Base-by-base conservation (phyloP, 2,113 vertebrate genomes). In the Eolophus roseicapilla region DNA sequence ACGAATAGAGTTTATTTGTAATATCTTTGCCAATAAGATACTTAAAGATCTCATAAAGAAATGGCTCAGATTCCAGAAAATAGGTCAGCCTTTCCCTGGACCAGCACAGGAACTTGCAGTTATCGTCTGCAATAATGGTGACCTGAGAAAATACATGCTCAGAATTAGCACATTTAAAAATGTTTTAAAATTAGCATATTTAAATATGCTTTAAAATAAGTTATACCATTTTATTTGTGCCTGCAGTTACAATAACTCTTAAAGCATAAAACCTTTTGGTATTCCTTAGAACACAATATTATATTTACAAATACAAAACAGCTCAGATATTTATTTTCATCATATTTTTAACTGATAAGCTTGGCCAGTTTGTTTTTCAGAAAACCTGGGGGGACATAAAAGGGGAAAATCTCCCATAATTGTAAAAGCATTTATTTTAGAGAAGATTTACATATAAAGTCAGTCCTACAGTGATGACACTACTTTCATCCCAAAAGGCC, bases 21-120 rank as follows among this genome's bases (percentile, higher is more conserved):
- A 99, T 99, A 96, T 99, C 99, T 98, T 99, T 99, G 88, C 99
- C 99, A 46, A 99, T 99, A 80, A 99, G 99, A 88, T 99, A 99
- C 68, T 98, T 98, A 97, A 99, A 99, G 88, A 99, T 99, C 97
- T 99, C 99, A 92, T 98, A 99, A 9, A 99, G 98, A 94, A 99
- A 99, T 44, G 99, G 98, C 65, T 99, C 99, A 10, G 99, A 98
- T 96, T 99, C 99, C 98, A 99, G 97, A 97, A 99, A 99, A 95
- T 98, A 99, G 17, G 98, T 99, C 95, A 99, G 98, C 73, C 99
- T 98, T 97, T 99, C 99, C 91, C 99, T 98, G 75, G 99, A 99
- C 99, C 99, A 99, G 93, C 99, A 99, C 78, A 99, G 97, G 93
- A 99, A 99, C 95, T 99, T 99, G 96, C 99, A 99, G 86, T 98